Percentiles rank a stretch among this genome's conserved stretches.
phyloP scores from a whole-genome alignment of 2,888 invertebrate genomes.

The Minunthozetes semirufus region DNA sequence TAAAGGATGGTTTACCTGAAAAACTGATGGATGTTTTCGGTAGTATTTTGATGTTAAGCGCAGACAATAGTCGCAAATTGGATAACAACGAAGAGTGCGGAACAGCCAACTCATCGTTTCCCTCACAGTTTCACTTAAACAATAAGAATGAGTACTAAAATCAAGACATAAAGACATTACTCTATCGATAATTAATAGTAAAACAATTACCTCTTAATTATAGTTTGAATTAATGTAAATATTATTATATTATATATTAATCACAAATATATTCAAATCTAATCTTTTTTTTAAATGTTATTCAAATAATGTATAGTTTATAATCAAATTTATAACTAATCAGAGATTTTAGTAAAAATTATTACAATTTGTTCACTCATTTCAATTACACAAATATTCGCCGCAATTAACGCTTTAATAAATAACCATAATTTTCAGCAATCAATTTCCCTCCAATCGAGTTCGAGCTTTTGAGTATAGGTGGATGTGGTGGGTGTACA shows the following conservation, averaged over 20 bases:
- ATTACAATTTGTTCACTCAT: too few relatives aligned
- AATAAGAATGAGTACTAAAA: conserved; percentile 2
- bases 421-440: too few relatives aligned
- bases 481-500: too few relatives aligned
- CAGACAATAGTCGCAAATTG: background rate
- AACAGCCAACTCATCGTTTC: background rate
- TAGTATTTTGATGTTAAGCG: conserved; percentile 1
- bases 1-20: background rate
- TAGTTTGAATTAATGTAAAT: background rate
- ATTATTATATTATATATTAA: too few relatives aligned
- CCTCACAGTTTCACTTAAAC: background rate
- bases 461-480: too few relatives aligned
- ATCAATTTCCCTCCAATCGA: too few relatives aligned
- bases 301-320: conserved; percentile 2
- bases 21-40: conserved; percentile 17
- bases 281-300: background rate
- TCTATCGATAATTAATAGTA: background rate
- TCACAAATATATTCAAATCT: background rate
- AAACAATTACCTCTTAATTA: background rate
- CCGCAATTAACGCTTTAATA: too few relatives aligned
- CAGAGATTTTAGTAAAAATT: too few relatives aligned
- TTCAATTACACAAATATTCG: too few relatives aligned
- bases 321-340: background rate
- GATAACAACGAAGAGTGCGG: conserved; percentile 6
- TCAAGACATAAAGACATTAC: background rate